phyloP scores from a whole-genome alignment of 1,140 invertebrate species.

The Hypothenemus hampei region DNA sequence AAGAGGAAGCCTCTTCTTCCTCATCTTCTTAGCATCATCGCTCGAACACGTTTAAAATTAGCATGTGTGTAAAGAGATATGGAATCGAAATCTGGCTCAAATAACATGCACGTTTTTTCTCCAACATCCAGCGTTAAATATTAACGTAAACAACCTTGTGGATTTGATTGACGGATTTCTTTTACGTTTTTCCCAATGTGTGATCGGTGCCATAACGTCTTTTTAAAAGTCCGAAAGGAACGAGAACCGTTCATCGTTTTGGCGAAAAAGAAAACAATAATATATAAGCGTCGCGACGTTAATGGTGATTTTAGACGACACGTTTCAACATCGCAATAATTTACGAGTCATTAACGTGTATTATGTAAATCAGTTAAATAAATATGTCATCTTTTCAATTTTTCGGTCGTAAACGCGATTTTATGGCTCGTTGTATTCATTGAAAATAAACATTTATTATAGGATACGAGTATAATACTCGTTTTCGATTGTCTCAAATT shows the following conservation, averaged over 20 bases:
- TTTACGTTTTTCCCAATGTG: too few relatives aligned
- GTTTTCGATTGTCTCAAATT: too few relatives aligned
- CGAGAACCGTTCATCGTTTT: too few relatives aligned
- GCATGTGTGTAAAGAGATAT: conserved; percentile 7
- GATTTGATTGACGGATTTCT: conserved; percentile 17
- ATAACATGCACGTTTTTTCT: conserved; percentile 3
- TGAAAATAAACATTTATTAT: too few relatives aligned
- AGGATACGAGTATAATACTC: too few relatives aligned
- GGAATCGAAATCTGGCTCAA: conserved; percentile 12
- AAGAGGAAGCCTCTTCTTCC: too few relatives aligned
- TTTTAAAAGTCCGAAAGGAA: too few relatives aligned
- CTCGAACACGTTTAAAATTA: conserved; percentile 15
- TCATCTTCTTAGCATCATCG: too few relatives aligned
- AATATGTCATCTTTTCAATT: conserved; percentile 7
- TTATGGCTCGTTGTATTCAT: conserved; percentile 5
- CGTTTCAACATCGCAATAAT: not conserved
- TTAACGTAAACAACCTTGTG: conserved; percentile 13
- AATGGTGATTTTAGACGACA: not conserved
- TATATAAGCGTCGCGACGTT: too few relatives aligned
- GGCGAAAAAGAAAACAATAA: too few relatives aligned
- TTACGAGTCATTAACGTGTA: conserved; percentile 2
- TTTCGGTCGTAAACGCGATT: conserved; percentile 1
- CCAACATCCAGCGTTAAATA: too few relatives aligned
- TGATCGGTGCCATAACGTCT: too few relatives aligned
- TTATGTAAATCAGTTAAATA: conserved; percentile 20